These are phyloP conservation scores for Paragorgia papillata DNA, from an alignment of 92 coral and sea anemone species.

Conservation along the genomic window DNA sequence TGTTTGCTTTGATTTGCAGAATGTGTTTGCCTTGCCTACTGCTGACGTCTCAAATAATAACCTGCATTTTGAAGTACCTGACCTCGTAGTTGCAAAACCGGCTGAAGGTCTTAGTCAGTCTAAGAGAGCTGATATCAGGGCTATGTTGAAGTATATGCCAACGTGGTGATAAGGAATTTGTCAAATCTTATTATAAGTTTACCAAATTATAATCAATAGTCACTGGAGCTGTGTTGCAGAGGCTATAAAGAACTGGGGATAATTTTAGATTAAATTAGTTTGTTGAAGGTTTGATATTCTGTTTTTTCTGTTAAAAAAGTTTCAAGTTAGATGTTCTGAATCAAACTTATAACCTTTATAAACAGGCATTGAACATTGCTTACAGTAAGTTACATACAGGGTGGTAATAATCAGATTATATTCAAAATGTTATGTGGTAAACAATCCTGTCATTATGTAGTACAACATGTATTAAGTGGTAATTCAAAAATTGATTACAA, in stretches of 20 bases:
- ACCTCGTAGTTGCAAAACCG: conserved; percentile 7
- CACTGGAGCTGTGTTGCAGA: background rate
- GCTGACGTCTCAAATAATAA: conserved; percentile 22
- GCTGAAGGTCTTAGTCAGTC: conserved; percentile 26
- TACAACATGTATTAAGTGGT: no score
- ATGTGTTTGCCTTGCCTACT: conserved; percentile 58
- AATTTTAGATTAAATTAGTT: background rate
- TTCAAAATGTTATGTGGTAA: no score
- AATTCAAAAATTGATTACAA: no score
- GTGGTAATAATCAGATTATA: no score
- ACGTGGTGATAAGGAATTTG: background rate
- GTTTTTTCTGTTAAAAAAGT: no score
- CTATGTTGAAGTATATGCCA: conserved; percentile 12
- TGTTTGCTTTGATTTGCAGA: conserved; percentile 59
- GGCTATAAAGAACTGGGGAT: background rate
- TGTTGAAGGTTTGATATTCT: no score
- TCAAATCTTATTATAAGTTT: no score
- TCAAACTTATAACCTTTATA: no score
- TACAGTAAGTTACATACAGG: no score
- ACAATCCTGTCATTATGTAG: no score
- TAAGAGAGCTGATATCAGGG: conserved; percentile 20
- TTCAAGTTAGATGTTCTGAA: no score
- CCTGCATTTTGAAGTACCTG: conserved; percentile 3
- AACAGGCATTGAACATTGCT: no score
- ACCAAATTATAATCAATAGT: background rate